Evolutionary conservation across 2,113 vertebrate species (phyloP).

Genomic region (Chloebia gouldiae): DNA sequence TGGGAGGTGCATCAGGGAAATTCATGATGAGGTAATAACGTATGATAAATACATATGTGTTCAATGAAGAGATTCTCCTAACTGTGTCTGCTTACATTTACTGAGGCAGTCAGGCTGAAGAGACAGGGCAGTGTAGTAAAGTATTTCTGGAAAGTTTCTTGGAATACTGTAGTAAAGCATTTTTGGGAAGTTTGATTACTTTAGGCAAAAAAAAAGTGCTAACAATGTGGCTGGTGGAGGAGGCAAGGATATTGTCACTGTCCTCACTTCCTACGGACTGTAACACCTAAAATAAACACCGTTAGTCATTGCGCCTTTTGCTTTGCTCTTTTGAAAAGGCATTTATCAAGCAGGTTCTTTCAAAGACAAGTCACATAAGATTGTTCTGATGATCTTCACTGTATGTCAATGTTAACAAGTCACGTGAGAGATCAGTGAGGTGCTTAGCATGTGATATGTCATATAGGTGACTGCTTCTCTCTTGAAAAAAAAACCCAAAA

Average conservation of each 20-base stretch:
- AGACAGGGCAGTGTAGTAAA: background rate
- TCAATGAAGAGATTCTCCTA: background rate
- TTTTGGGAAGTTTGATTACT: background rate
- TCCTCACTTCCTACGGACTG: background rate
- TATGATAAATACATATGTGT: rapidly evolving
- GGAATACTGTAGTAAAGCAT: background rate
- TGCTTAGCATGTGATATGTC: background rate
- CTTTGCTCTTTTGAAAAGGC: background rate
- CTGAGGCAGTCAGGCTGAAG: background rate
- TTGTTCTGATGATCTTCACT: background rate
- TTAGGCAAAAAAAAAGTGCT: background rate
- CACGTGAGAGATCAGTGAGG: background rate
- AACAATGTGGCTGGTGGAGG: background rate
- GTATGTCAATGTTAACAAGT: background rate
- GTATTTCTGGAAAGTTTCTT: background rate
- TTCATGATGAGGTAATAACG: background rate
- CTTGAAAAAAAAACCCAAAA: background rate
- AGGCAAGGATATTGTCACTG: background rate
- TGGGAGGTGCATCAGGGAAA: background rate
- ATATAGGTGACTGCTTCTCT: background rate
- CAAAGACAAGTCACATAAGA: background rate
- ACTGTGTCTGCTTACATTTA: background rate
- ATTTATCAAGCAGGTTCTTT: background rate
- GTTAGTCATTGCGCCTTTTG: background rate
- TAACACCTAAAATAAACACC: background rate